These are phyloP conservation scores for Pristionchus mayeri DNA, from an alignment of 2,888 invertebrate species.

Conservation along the genomic window DNA sequence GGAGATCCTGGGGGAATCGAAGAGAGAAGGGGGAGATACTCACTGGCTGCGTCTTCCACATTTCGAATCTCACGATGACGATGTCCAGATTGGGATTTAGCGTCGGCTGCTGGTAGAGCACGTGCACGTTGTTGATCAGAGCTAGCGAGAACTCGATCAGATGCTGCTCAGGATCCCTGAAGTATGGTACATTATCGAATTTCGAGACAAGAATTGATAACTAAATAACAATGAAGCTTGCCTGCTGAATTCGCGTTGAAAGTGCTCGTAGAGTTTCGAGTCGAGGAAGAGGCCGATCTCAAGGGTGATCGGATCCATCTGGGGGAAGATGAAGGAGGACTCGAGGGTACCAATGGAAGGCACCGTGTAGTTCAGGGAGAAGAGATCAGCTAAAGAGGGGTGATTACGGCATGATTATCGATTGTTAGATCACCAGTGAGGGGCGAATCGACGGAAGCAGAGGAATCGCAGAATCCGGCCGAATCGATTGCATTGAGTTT, in stretches of 20 bases:
- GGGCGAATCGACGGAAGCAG: conserved; percentile 68
- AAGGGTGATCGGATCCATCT: conserved; percentile 75
- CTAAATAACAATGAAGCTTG: background rate
- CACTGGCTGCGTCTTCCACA: conserved; percentile 76
- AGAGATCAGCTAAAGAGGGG: conserved; percentile 50
- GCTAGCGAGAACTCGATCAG: conserved; percentile 75
- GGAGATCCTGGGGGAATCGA: background rate
- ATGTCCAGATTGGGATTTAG: conserved; percentile 74
- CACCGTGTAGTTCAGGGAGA: conserved; percentile 72
- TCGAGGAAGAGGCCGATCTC: conserved; percentile 75
- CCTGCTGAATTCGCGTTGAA: conserved; percentile 64
- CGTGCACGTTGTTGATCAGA: conserved; percentile 75
- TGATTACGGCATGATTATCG: too few species aligned
- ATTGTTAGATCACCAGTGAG: conserved; percentile 53
- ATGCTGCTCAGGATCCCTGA: conserved; percentile 72
- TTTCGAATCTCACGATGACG: conserved; percentile 74
- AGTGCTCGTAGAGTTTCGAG: conserved; percentile 74
- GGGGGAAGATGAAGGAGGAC: conserved; percentile 75
- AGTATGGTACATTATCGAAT: background rate
- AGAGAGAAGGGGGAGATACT: conserved; percentile 8
- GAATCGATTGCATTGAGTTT: conserved; percentile 58
- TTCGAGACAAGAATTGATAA: background rate
- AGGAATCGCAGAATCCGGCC: conserved; percentile 74
- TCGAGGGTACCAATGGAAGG: conserved; percentile 73
- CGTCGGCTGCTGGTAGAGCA: conserved; percentile 73